Conservation (phyloP, 2,113 vertebrate species). For the Oreochromis tanganicae region DNA sequence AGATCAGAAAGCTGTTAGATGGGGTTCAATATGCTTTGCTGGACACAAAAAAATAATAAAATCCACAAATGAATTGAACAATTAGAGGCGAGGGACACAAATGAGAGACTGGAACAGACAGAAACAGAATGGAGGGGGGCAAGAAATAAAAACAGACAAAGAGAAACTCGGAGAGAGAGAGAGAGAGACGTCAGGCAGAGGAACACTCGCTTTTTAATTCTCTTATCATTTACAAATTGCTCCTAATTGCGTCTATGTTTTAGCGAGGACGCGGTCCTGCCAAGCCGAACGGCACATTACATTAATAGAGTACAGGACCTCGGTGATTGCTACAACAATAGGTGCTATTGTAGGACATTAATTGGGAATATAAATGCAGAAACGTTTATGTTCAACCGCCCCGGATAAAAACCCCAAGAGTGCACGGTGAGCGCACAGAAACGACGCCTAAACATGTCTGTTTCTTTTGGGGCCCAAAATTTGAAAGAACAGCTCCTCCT, state of each 20-base stretch:
- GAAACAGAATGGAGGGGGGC: not conserved
- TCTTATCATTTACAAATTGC: constrained; percentile 59
- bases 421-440: not conserved
- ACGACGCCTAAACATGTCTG: not conserved
- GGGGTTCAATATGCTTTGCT: not conserved
- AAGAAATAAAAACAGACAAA: not conserved
- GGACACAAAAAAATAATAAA: not conserved
- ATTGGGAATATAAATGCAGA: constrained; percentile 42
- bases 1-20: not conserved
- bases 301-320: constrained; percentile 55
- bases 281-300: constrained; percentile 50
- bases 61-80: constrained; percentile 16
- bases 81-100: constrained; percentile 2
- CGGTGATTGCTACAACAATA: constrained; percentile 53
- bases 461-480: not conserved
- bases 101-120: not conserved
- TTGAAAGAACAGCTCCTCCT: not conserved
- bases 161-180: not conserved
- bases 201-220: constrained; percentile 49
- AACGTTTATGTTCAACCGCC: not conserved
- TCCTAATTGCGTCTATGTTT: constrained; percentile 57
- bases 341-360: constrained; percentile 44
- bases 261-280: constrained; percentile 31
- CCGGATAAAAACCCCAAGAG: not conserved
- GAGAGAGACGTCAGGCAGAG: constrained; percentile 9